phyloP scores from a whole-genome alignment of 2,797 vertebrate species.

The Neostethus bicornis region DNA sequence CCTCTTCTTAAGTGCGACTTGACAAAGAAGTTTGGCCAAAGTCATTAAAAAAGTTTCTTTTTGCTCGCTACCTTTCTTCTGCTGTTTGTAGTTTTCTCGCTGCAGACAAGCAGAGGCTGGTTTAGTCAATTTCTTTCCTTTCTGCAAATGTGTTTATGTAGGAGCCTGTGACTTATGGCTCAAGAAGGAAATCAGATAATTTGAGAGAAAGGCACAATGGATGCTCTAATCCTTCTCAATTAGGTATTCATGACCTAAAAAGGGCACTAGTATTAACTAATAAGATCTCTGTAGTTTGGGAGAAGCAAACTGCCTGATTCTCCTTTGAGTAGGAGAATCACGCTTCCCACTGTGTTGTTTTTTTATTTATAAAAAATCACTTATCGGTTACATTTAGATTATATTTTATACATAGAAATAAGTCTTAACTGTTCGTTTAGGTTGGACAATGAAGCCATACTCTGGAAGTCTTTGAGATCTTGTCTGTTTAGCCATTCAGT shows the following conservation, averaged over 20 bases:
- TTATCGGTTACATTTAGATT: no score
- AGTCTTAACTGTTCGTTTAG: conserved; percentile 7
- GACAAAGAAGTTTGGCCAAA: conserved; percentile 32
- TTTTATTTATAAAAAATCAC: no score
- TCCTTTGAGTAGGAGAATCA: no score
- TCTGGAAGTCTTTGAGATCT: conserved; percentile 4
- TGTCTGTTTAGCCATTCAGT: background rate
- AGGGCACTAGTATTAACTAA: conserved; percentile 30
- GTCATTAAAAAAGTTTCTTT: conserved; percentile 53
- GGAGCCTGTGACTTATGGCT: conserved; percentile 40
- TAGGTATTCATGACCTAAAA: conserved; percentile 44
- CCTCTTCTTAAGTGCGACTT: conserved; percentile 34
- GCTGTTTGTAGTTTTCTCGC: conserved; percentile 16
- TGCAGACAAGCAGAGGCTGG: conserved; percentile 22
- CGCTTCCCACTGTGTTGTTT: no score
- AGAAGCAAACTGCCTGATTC: conserved; percentile 17
- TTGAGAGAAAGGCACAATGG: conserved; percentile 33
- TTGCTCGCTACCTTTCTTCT: conserved; percentile 30
- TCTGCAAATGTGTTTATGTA: conserved; percentile 28
- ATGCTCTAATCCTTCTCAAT: conserved; percentile 28
- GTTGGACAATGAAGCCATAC: background rate
- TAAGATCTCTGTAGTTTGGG: conserved; percentile 6
- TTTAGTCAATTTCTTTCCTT: conserved; percentile 19
- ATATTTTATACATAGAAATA: conserved; percentile 1
- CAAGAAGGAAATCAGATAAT: conserved; percentile 27